Conservation (phyloP, 2,888 invertebrate genomes). For the Caenorhabditis zanzibari region DNA sequence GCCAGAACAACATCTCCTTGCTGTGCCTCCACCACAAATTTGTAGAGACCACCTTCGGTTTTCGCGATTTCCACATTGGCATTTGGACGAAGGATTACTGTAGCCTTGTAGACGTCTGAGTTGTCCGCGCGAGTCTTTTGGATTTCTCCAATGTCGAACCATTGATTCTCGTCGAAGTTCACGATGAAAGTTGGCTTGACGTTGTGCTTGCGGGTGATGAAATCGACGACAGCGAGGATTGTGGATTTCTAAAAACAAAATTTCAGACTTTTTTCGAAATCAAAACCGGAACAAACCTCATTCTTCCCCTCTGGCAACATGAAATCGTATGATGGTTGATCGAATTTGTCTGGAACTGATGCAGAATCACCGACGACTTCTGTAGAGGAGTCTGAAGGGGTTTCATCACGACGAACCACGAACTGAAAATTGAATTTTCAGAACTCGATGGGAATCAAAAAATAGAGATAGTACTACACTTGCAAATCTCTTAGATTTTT, state of each 20-base stretch:
- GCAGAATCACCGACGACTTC: slow-evolving; percentile 53
- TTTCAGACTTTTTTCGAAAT: too few species aligned
- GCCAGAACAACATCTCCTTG: slow-evolving; percentile 51
- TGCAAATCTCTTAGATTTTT: too few species aligned
- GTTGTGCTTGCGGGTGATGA: slow-evolving; percentile 68
- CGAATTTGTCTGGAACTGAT: slow-evolving; percentile 69
- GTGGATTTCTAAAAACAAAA: slow-evolving; percentile 61
- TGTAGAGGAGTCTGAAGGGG: slow-evolving; percentile 29
- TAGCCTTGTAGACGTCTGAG: slow-evolving; percentile 69
- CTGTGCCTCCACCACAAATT: slow-evolving; percentile 66
- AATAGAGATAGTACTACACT: too few species aligned
- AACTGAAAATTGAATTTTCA: slow-evolving; percentile 2
- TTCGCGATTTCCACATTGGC: slow-evolving; percentile 56
- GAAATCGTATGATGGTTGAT: slow-evolving; percentile 74
- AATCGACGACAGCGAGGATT: slow-evolving; percentile 73
- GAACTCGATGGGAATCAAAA: not conserved
- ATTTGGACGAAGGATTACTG: slow-evolving; percentile 60
- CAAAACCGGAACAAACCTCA: too few species aligned
- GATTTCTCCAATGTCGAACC: slow-evolving; percentile 74
- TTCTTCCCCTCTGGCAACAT: slow-evolving; percentile 77
- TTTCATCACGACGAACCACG: slow-evolving; percentile 43
- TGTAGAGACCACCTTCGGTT: slow-evolving; percentile 66
- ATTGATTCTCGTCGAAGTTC: slow-evolving; percentile 68
- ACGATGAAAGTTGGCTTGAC: slow-evolving; percentile 69
- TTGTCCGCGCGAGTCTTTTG: slow-evolving; percentile 67